A percentile compares a stretch with the other conserved stretches of the same genome.
Conservation (phyloP, 1,140 invertebrate species). For the Drosophila azteca region DNA sequence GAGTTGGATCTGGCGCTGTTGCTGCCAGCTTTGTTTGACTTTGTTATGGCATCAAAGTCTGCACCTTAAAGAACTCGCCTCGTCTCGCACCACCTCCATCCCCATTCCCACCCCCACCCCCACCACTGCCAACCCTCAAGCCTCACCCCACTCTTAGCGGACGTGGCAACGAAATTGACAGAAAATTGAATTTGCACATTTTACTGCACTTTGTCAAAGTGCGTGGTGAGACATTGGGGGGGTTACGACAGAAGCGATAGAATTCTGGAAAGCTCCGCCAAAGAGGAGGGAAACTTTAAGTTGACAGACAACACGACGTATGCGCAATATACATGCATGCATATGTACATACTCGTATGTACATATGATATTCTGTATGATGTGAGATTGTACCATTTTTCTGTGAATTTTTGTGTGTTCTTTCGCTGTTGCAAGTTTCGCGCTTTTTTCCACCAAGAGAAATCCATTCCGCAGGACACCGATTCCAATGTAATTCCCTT, state of each 20-base stretch:
- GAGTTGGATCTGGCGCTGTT: neutral
- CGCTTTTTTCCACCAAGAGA: neutral
- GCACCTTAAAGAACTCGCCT: constrained; percentile 5
- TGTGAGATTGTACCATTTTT: neutral
- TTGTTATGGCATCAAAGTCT: constrained; percentile 22
- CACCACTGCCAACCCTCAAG: neutral
- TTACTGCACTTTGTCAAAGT: constrained; percentile 67
- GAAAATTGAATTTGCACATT: constrained; percentile 78
- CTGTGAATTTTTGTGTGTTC: too few relatives aligned
- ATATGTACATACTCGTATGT: too few relatives aligned
- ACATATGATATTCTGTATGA: too few relatives aligned
- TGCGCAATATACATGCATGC: constrained; percentile 39
- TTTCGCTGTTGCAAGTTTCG: too few relatives aligned
- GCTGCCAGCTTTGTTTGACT: constrained; percentile 15
- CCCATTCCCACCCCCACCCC: too few relatives aligned
- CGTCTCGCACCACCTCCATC: neutral
- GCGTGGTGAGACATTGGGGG: neutral
- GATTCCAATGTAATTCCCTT: too few relatives aligned
- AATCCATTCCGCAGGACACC: too few relatives aligned
- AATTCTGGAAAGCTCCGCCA: neutral
- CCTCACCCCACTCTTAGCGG: constrained; percentile 10
- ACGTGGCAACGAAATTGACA: constrained; percentile 56
- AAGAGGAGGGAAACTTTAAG: constrained; percentile 39
- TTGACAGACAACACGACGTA: constrained; percentile 52
- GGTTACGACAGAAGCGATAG: too few relatives aligned